These are phyloP conservation scores for Lepidurus arcticus DNA, from an alignment of 1,140 invertebrate species.

Conservation along the genomic window DNA sequence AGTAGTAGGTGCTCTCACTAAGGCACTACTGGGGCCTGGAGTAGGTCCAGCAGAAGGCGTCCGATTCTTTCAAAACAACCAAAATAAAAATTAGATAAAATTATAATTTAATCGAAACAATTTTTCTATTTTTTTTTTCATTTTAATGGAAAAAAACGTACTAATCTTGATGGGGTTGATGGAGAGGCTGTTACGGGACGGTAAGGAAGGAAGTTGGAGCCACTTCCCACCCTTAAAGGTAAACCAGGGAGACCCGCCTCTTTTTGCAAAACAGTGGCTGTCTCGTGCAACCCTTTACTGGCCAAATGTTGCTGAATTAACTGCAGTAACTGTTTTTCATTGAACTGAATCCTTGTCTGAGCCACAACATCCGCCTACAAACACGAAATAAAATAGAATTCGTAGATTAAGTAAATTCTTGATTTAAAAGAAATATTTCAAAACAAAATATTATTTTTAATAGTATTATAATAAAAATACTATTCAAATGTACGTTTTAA, in stretches of 20 bases:
- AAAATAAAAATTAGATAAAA: not conserved
- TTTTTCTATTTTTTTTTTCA: too few relatives aligned
- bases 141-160: too few relatives aligned
- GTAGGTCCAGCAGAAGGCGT: not conserved
- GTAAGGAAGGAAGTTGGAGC: constrained; percentile 35
- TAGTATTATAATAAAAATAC: not conserved
- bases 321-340: constrained; percentile 85
- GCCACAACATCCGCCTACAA: constrained; percentile 84
- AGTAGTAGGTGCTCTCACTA: not conserved
- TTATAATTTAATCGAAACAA: not conserved
- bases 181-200: constrained; percentile 34
- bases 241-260: constrained; percentile 61
- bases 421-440: not conserved
- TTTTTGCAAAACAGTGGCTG: constrained; percentile 64
- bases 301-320: constrained; percentile 84
- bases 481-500: too few relatives aligned
- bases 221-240: constrained; percentile 35
- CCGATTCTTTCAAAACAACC: not conserved
- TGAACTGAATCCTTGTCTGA: constrained; percentile 88
- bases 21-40: not conserved
- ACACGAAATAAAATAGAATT: constrained; percentile 35
- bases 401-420: not conserved
- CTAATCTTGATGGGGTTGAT: constrained; percentile 26
- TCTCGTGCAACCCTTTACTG: constrained; percentile 63
- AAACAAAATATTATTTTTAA: not conserved